These are phyloP conservation scores for Palythoa heliodiscus DNA, from an alignment of 92 coral and sea anemone species.

Conservation along the genomic window DNA sequence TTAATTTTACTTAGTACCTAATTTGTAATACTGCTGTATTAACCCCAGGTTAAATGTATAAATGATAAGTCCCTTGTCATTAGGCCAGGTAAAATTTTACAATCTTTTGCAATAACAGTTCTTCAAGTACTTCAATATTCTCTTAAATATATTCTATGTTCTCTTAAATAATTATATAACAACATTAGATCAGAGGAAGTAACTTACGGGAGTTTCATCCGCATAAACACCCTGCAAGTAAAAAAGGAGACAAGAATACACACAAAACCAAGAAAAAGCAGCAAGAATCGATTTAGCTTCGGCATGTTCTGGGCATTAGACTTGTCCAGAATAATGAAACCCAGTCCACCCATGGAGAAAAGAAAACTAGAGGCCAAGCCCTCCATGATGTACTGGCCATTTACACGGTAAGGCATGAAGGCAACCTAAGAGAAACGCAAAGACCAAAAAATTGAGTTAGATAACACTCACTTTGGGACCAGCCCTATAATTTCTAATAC, in stretches of 20 bases:
- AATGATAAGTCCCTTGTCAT: too few relatives aligned
- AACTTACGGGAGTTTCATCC: slow-evolving; percentile 99
- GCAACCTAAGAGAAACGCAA: slow-evolving; percentile 70
- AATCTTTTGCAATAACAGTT: too few relatives aligned
- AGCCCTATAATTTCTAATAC: background rate
- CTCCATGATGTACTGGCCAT: slow-evolving; percentile 99
- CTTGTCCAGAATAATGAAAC: slow-evolving; percentile 94
- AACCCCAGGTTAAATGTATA: too few relatives aligned
- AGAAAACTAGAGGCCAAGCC: slow-evolving; percentile 97
- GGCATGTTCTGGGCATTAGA: slow-evolving; percentile 98
- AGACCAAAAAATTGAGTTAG: background rate
- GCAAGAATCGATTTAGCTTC: slow-evolving; percentile 86
- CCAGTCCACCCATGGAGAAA: slow-evolving; percentile 97
- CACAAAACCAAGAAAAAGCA: slow-evolving; percentile 87
- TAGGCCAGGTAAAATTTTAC: too few relatives aligned
- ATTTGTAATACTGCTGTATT: too few relatives aligned
- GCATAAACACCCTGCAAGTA: slow-evolving; percentile 97
- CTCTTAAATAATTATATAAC: too few relatives aligned
- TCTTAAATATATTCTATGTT: too few relatives aligned
- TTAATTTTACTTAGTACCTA: too few relatives aligned
- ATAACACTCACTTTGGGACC: background rate
- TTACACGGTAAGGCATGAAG: slow-evolving; percentile 99
- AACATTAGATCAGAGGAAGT: background rate
- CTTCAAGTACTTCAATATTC: too few relatives aligned
- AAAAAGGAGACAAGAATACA: slow-evolving; percentile 92